Percentiles rank a stretch among this genome's conserved stretches.
phyloP scores from a whole-genome alignment of 2,888 invertebrate species.

The Drosophila monieri region DNA sequence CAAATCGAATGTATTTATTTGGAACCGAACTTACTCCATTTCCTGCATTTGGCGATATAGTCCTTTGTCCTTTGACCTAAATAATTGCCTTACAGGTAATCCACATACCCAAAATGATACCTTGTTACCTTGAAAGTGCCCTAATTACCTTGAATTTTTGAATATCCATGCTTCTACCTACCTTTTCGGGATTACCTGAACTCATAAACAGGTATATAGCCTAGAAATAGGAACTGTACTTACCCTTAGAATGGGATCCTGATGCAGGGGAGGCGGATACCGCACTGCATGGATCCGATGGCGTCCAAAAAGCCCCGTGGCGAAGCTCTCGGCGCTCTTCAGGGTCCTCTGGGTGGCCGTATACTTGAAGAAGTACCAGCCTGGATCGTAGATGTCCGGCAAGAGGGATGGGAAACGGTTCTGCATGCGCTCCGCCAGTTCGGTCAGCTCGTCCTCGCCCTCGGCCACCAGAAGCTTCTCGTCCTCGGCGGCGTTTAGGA shows the following conservation, averaged over 20 bases:
- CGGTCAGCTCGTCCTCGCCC: conserved; percentile 90
- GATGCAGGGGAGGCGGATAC: conserved; percentile 87
- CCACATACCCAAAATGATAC: no score
- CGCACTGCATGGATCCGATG: conserved; percentile 86
- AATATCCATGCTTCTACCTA: not conserved
- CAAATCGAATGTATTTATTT: not conserved
- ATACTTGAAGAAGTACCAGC: conserved; percentile 87
- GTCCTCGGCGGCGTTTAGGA: conserved; percentile 84
- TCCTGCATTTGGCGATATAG: no score
- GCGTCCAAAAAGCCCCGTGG: conserved; percentile 90
- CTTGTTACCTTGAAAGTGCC: no score
- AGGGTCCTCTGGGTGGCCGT: conserved; percentile 91
- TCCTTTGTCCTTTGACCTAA: no score
- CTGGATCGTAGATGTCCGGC: conserved; percentile 85
- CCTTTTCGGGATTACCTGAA: not conserved
- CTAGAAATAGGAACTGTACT: conserved; percentile 64
- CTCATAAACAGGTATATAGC: not conserved
- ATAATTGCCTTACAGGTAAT: no score
- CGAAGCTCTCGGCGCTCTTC: conserved; percentile 90
- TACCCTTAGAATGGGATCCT: conserved; percentile 89
- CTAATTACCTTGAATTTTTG: not conserved
- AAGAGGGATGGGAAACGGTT: conserved; percentile 88
- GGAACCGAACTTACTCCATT: not conserved
- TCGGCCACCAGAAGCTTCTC: conserved; percentile 88
- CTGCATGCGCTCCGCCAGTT: conserved; percentile 90